Evolutionary conservation across 30 jellyfish, hydroid and myxozoan species (phyloP), one percentile per base, ranked within the genome.

Genomic region (Aurelia sp.): DNA sequence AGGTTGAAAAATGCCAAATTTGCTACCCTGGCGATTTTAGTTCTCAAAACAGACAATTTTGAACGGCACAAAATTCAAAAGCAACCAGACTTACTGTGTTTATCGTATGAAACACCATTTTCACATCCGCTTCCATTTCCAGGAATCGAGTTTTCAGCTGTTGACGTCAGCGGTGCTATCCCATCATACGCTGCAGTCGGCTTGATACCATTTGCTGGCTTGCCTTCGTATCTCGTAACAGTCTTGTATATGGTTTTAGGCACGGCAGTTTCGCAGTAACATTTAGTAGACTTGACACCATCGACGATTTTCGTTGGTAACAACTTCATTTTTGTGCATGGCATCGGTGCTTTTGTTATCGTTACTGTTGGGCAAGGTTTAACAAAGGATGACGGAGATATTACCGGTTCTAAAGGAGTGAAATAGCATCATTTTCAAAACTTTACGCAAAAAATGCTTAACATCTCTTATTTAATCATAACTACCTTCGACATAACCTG

Each of bases 81-180:
- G 55, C 10, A 44, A 44, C 3, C 15, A 44, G 8, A 44, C 91
- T 23, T 19, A 81, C 91, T 53, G 17, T 51, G 52, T 53, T 67
- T 50, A 52, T 35, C 82, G 73, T 23, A 66, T 5, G 66, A 33
- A 6, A 78, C 91, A 15, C 47, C 73, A 53, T 81, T 81, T 58
- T 71, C 70, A 69, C 91, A 81, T 16, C 76, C 83, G n/a, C 74
- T 81, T 13, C 91, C 91, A 57, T 81, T 69, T 68, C 76, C 61
- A 10, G 91, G 83, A 16, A 67, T 53, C 51, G 65, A 50, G 40
- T 67, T 81, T n/a, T 31, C 44, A 9, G 84, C 15, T 13, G 81
- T 27, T 15, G 91, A n/a, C 17, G 76, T 10, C 16, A 27, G 68
- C 48, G 65, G 19, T 12, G 23, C 53, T 13, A 37, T 60, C 7